Base-by-base conservation (phyloP, 2,113 vertebrate species). In the Colistium nudipinnis region DNA sequence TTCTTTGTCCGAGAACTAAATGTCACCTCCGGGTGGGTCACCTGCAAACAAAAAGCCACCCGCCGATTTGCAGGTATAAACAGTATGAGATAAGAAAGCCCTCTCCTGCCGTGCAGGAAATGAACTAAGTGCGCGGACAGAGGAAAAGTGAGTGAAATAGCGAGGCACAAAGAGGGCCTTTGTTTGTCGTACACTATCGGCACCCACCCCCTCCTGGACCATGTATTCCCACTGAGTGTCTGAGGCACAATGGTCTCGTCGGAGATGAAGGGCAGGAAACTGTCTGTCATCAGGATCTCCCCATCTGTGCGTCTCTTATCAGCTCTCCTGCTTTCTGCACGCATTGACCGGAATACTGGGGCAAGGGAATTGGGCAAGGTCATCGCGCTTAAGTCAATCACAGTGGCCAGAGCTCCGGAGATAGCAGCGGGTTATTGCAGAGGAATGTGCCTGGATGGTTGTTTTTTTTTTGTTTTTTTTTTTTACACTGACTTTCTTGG, bases 51-150 rank as follows among this genome's bases (percentile, higher is more conserved):
- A 91, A 90, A 90, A 90, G 85, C 82, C 88, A 76, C 74, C 80
- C 72, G 85, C 78, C 74, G 85, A 85, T 90, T 90, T 88, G 79
- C 89, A 91, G 90, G 88, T 92, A 88, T 86, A 90, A 90, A 92
- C 90, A 86, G 82, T 66, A 65, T n/a, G 57, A 81, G 91, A 91
- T 92, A 93, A 93, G 85, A 78, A 77, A 78, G 57, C 78, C 81
- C 76, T 83, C 83, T 90, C 79, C 83, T 76, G 85, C 83, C 33
- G 87, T 65, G 82, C 74, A 89, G 87, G 92, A 92, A 92, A 92
- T 91, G 86, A 85, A 92, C 89, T 87, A 90, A 90, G 81, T 87
- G 74, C 41, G 64, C 64, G 20, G 76, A 41, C 27, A 61, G 75
- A 61, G 70, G 68, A 88, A n/a, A 89, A 87, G 70, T 82, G 67